Percentiles rank a stretch among this genome's conserved stretches.
These are phyloP conservation scores for Leucopternis melanops DNA, from an alignment of 2,113 vertebrate genomes.

Conservation along the genomic window DNA sequence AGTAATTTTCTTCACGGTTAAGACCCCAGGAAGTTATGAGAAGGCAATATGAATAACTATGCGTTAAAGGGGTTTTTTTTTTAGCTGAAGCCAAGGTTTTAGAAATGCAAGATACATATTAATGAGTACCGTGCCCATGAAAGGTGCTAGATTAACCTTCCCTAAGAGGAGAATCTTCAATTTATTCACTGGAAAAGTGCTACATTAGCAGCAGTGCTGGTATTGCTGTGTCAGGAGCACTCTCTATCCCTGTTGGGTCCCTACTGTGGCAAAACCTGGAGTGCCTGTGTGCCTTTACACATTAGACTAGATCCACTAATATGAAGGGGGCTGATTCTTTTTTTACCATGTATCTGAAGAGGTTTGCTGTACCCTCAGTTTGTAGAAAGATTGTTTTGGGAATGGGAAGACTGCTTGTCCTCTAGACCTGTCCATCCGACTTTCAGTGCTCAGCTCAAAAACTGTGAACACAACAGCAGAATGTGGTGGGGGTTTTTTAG, in stretches of 20 bases:
- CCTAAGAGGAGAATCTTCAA: not conserved
- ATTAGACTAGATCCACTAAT: not conserved
- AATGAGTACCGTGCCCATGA: not conserved
- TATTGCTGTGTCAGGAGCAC: not conserved
- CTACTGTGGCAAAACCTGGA: not conserved
- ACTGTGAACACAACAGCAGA: not conserved
- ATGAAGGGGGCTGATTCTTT: not conserved
- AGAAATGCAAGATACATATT: not conserved
- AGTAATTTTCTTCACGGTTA: not conserved
- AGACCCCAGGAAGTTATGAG: not conserved
- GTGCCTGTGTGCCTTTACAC: not conserved
- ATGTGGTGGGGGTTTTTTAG: not conserved
- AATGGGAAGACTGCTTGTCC: not conserved
- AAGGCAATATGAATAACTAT: not conserved
- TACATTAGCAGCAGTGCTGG: not conserved
- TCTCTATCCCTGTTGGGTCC: not conserved
- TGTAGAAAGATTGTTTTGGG: not conserved
- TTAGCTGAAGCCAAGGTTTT: not conserved
- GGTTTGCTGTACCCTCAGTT: not conserved
- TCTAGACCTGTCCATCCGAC: not conserved
- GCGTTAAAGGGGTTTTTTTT: not conserved
- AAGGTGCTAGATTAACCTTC: slow-evolving; percentile 3
- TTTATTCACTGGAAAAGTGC: not conserved
- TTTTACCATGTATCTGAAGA: not conserved
- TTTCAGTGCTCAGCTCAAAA: not conserved